Percentiles rank a stretch among this genome's conserved stretches.
These are phyloP conservation scores for Leptinotarsa undecemlineata DNA, from an alignment of 1,140 invertebrate species.

Conservation along the genomic window DNA sequence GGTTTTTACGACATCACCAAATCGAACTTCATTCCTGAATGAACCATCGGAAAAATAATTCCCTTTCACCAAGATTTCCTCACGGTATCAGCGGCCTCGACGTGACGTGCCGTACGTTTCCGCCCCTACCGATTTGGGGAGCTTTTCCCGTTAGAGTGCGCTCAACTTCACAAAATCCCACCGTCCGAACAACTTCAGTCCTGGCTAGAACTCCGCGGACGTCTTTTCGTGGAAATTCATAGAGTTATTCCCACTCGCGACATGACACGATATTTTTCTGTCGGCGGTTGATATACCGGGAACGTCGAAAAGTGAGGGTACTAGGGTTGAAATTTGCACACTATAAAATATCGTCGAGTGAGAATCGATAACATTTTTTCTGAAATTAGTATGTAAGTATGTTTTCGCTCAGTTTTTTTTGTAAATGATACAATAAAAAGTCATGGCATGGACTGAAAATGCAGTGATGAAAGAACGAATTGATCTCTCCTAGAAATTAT, in stretches of 20 bases:
- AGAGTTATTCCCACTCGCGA: constrained; percentile 16
- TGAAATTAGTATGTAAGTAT: too few relatives aligned
- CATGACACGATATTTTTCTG: background rate
- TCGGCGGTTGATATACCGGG: background rate
- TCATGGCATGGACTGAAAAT: too few relatives aligned
- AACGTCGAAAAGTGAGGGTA: background rate
- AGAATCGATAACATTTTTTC: too few relatives aligned
- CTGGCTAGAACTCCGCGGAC: background rate
- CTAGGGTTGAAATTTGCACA: too few relatives aligned
- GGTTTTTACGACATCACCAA: too few relatives aligned
- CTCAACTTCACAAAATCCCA: constrained; percentile 17
- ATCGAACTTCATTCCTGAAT: background rate
- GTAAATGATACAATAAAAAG: too few relatives aligned
- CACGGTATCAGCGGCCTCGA: background rate
- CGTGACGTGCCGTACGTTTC: background rate
- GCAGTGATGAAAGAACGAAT: too few relatives aligned
- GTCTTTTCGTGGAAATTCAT: background rate
- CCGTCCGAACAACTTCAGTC: constrained; percentile 11
- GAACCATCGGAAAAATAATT: background rate
- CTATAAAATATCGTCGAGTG: too few relatives aligned
- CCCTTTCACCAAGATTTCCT: background rate
- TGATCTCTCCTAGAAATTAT: too few relatives aligned
- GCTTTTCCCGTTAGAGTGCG: constrained; percentile 14
- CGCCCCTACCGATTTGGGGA: constrained; percentile 5
- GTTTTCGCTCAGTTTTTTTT: too few relatives aligned